Percentiles rank a stretch among this genome's conserved stretches.
These are phyloP conservation scores for Epirrhoe tristata DNA, from an alignment of 2,888 invertebrate species.

Conservation along the genomic window DNA sequence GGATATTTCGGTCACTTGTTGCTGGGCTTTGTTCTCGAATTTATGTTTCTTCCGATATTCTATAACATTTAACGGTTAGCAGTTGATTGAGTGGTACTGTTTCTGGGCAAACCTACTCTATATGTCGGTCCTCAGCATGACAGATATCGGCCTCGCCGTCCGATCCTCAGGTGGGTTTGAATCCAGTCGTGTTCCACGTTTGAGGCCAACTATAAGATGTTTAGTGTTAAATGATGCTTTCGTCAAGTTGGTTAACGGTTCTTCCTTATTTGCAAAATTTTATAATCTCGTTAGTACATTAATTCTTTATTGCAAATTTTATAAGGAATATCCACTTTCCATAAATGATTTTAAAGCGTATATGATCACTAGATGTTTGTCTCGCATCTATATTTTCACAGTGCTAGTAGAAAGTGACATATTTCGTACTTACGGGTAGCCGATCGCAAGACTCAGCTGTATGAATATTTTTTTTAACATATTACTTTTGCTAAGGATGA, in stretches of 20 bases:
- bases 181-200: too few species aligned
- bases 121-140: background rate
- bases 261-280: background rate
- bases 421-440: too few species aligned
- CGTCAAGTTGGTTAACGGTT: background rate
- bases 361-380: background rate
- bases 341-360: background rate
- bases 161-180: background rate
- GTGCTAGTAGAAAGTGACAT: too few species aligned
- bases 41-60: constrained; percentile 7
- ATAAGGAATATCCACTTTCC: background rate
- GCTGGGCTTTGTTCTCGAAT: constrained; percentile 24
- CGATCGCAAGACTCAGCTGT: too few species aligned
- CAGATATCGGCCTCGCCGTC: background rate
- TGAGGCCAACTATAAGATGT: background rate
- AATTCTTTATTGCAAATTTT: background rate
- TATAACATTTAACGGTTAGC: background rate
- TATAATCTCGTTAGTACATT: background rate
- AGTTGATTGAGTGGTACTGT: background rate
- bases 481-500: too few species aligned
- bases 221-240: background rate
- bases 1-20: constrained; percentile 37
- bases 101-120: background rate
- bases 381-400: background rate
- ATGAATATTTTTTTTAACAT: too few species aligned